phyloP scores from a whole-genome alignment of 2,797 vertebrate species.

The Mus minutoides region DNA sequence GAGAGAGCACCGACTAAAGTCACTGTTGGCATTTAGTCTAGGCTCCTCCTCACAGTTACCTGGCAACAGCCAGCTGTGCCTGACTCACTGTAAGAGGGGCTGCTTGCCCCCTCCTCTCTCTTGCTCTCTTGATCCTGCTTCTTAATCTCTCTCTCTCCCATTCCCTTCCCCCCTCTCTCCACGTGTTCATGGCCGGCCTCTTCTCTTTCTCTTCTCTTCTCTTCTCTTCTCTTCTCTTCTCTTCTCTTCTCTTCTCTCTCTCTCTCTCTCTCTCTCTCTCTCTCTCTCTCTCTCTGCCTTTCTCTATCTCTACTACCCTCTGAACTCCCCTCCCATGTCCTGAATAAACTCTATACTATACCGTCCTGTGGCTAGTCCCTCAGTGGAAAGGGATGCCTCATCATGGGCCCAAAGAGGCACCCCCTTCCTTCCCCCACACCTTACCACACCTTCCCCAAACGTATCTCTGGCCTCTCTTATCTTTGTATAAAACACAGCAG shows the following conservation, averaged over 20 bases:
- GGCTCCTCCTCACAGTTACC: not conserved
- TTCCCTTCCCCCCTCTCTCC: no score
- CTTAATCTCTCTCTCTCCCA: not conserved
- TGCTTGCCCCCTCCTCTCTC: not conserved
- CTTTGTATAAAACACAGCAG: not conserved
- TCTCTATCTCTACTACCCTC: not conserved
- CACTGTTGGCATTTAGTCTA: not conserved
- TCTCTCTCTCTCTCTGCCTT: not conserved
- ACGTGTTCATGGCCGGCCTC: not conserved
- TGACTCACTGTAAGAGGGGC: not conserved
- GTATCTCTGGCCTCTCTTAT: not conserved
- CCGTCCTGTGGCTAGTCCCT: not conserved
- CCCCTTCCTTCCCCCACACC: not conserved
- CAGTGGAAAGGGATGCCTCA: not conserved
- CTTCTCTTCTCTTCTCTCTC: no score
- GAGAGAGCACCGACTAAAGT: not conserved
- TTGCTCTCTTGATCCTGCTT: not conserved
- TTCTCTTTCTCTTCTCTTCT: not conserved
- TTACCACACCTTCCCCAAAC: not conserved
- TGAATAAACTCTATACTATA: not conserved
- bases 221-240: no score
- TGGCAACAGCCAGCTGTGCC: not conserved
- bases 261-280: no score
- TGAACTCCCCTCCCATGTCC: not conserved
- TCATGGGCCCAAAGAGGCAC: not conserved